Evolutionary conservation across 53 echinoderm and acorn worm species (phyloP).

Genomic region (Stichopus horrens): DNA sequence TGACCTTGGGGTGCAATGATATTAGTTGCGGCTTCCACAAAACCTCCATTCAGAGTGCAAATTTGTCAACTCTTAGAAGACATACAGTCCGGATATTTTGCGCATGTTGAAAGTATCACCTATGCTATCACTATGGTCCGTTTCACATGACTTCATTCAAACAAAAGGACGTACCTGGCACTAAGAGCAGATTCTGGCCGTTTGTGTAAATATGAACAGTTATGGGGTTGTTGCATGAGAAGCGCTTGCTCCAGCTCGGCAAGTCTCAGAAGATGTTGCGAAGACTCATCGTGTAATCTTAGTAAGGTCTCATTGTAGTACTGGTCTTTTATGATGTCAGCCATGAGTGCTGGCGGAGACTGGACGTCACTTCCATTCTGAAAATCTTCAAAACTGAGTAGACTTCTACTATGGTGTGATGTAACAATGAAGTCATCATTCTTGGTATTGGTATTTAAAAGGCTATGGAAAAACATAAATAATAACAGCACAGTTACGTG

Average conservation of each 20-base stretch:
- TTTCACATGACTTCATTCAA: not conserved
- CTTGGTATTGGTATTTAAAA: not conserved
- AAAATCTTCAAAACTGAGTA: constrained; percentile 41
- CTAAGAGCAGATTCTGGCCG: not conserved
- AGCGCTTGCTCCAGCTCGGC: constrained; percentile 26
- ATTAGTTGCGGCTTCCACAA: no score
- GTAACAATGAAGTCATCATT: constrained; percentile 25
- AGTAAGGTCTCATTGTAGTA: constrained; percentile 46
- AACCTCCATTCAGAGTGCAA: no score
- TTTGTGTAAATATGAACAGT: not conserved
- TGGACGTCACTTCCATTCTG: not conserved
- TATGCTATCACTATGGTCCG: no score
- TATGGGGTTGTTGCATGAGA: not conserved
- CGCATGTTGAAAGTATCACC: no score
- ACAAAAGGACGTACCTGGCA: constrained; percentile 7
- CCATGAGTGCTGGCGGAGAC: constrained; percentile 1
- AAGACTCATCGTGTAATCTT: constrained; percentile 19
- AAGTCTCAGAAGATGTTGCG: constrained; percentile 25
- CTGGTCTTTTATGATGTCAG: constrained; percentile 35
- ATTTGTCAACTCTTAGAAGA: no score
- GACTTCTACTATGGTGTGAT: constrained; percentile 33
- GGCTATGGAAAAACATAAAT: not conserved
- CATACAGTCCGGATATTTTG: no score
- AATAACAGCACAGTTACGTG: no score
- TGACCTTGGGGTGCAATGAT: no score